Conservation (phyloP, 2,888 invertebrate genomes). For the Scaptomyza reducta region DNA sequence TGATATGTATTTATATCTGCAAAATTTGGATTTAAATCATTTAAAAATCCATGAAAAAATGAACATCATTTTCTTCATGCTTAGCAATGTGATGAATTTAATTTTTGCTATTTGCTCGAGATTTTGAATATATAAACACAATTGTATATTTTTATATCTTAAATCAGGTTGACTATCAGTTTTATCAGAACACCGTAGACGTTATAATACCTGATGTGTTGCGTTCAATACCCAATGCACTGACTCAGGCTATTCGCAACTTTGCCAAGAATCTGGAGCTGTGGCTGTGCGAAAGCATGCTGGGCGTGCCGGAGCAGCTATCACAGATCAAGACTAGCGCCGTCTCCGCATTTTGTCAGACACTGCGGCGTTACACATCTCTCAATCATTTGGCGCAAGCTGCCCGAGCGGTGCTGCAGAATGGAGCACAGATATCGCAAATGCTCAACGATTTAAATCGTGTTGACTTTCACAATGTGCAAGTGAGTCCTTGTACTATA, state of each 20-base stretch:
- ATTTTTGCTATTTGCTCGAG: too few species aligned
- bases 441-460: slow-evolving; percentile 98
- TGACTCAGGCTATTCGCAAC: slow-evolving; percentile 96
- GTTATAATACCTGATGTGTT: slow-evolving; percentile 98
- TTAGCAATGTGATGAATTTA: too few species aligned
- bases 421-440: slow-evolving; percentile 96
- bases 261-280: slow-evolving; percentile 96
- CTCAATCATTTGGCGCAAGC: slow-evolving; percentile 95
- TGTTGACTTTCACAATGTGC: slow-evolving; percentile 99
- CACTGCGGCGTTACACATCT: slow-evolving; percentile 97
- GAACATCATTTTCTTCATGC: too few species aligned
- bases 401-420: slow-evolving; percentile 97
- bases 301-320: slow-evolving; percentile 92
- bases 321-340: slow-evolving; percentile 92
- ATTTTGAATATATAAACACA: too few species aligned
- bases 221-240: slow-evolving; percentile 95
- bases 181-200: slow-evolving; percentile 98
- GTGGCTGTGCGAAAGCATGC: slow-evolving; percentile 93
- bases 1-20: too few species aligned
- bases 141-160: neutral
- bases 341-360: slow-evolving; percentile 97
- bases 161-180: slow-evolving; percentile 91
- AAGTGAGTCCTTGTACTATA: slow-evolving; percentile 85
- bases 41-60: too few species aligned
- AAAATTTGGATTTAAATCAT: too few species aligned